Percentiles rank a stretch among this genome's conserved stretches.
Conservation (phyloP, 2,888 invertebrate species). For the Heterodera filipjevi region DNA sequence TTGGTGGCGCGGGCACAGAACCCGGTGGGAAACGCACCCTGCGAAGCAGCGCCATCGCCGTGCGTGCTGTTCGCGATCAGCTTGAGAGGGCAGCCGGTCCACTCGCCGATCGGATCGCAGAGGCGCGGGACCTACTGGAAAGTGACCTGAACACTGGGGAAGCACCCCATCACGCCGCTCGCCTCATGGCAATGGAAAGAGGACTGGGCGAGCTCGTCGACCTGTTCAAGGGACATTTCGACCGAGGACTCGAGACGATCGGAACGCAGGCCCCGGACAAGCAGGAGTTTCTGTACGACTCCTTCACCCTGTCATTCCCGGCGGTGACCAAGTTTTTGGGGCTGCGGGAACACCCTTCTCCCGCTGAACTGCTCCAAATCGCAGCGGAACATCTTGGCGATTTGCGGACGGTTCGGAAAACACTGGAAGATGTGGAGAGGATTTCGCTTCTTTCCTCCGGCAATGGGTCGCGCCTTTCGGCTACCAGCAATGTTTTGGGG, state of each 20-base stretch:
- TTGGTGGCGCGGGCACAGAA: conserved; percentile 41
- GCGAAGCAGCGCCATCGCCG: conserved; percentile 50
- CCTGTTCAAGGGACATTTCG: conserved; percentile 35
- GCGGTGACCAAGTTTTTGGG: conserved; percentile 28
- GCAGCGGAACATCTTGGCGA: not conserved
- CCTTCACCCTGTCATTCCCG: conserved; percentile 32
- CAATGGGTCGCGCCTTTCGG: not conserved
- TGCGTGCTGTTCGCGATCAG: conserved; percentile 23
- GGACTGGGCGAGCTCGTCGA: too few species aligned
- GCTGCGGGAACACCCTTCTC: not conserved
- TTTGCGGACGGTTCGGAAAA: too few species aligned
- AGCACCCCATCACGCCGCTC: too few species aligned
- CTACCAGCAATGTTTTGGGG: not conserved
- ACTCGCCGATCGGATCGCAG: too few species aligned
- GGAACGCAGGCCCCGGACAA: conserved; percentile 34
- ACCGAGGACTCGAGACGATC: conserved; percentile 45
- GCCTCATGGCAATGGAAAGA: too few species aligned
- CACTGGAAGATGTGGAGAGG: not conserved
- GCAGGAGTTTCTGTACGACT: conserved; percentile 43
- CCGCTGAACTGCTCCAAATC: conserved; percentile 7
- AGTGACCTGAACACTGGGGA: too few species aligned
- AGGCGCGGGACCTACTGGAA: too few species aligned
- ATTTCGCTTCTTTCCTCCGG: not conserved
- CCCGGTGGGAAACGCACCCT: conserved; percentile 44
- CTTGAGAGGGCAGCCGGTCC: too few species aligned